Evolutionary conservation across 2,888 invertebrate genomes (phyloP).

Genomic region (Drosophila differens): DNA sequence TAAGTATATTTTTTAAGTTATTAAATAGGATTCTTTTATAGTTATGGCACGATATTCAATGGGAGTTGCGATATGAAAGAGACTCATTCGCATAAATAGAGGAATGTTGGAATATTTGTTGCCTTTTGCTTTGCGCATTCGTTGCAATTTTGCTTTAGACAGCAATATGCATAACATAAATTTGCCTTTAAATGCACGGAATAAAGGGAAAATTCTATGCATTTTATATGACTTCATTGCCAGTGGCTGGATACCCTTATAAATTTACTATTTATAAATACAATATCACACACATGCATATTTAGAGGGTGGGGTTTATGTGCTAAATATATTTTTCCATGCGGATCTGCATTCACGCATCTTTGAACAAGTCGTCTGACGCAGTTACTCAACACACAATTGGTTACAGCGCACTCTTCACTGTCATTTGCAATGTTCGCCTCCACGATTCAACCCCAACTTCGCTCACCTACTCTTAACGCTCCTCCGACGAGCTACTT

Average conservation of each 20-base stretch:
- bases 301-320: constrained; percentile 2
- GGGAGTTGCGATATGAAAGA: constrained; percentile 4
- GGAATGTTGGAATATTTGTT: constrained; percentile 6
- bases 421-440: constrained; percentile 41
- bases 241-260: constrained; percentile 39
- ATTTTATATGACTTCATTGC: constrained; percentile 72
- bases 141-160: constrained; percentile 41
- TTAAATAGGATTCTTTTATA: background rate
- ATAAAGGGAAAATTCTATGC: constrained; percentile 74
- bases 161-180: constrained; percentile 72
- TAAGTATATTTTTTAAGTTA: background rate
- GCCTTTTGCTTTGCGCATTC: constrained; percentile 18
- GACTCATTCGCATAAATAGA: background rate
- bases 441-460: background rate
- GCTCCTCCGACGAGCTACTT: constrained; percentile 3
- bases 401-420: constrained; percentile 39
- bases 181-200: constrained; percentile 70
- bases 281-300: background rate
- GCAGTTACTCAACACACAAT: constrained; percentile 17
- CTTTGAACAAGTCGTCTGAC: constrained; percentile 39
- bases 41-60: background rate
- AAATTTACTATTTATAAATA: constrained; percentile 9
- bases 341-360: constrained; percentile 62
- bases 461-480: background rate
- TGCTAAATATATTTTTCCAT: constrained; percentile 34